A percentile compares a stretch with the other conserved stretches of the same genome.
Conservation (phyloP, 2,113 vertebrate species). For the Microcebus lehilahytsara region DNA sequence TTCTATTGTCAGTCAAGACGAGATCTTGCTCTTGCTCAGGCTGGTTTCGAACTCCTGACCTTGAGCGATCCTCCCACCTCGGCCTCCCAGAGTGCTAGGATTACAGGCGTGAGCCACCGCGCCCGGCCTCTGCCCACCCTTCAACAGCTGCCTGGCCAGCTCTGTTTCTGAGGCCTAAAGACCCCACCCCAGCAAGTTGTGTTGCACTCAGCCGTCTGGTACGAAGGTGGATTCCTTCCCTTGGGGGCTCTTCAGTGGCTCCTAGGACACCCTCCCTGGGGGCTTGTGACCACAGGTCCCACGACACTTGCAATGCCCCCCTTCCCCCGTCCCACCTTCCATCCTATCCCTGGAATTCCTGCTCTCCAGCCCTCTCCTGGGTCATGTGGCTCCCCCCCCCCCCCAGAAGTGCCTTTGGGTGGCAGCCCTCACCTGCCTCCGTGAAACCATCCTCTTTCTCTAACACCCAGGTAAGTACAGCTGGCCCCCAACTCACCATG, state of each 20-base stretch:
- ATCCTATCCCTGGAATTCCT: not conserved
- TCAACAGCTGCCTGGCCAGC: not conserved
- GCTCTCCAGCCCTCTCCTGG: not conserved
- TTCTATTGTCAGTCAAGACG: too few relatives aligned
- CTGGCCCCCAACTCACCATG: not conserved
- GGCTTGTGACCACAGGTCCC: not conserved
- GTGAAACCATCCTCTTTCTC: not conserved
- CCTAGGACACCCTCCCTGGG: not conserved
- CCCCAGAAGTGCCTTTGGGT: not conserved
- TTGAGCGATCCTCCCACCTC: too few relatives aligned
- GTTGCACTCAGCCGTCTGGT: not conserved
- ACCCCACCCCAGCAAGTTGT: not conserved
- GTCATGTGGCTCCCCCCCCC: not conserved
- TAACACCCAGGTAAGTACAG: not conserved
- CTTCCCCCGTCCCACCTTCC: not conserved
- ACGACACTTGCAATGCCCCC: not conserved
- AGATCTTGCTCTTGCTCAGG: too few relatives aligned
- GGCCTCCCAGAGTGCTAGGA: too few relatives aligned
- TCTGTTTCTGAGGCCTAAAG: not conserved
- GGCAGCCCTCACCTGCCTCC: not conserved
- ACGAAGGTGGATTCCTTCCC: not conserved
- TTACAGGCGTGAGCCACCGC: too few relatives aligned
- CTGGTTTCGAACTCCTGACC: too few relatives aligned
- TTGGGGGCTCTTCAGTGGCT: not conserved
- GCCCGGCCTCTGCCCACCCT: not conserved